These are phyloP conservation scores for Scleropages formosus DNA, from an alignment of 2,797 vertebrate species.

Conservation along the genomic window DNA sequence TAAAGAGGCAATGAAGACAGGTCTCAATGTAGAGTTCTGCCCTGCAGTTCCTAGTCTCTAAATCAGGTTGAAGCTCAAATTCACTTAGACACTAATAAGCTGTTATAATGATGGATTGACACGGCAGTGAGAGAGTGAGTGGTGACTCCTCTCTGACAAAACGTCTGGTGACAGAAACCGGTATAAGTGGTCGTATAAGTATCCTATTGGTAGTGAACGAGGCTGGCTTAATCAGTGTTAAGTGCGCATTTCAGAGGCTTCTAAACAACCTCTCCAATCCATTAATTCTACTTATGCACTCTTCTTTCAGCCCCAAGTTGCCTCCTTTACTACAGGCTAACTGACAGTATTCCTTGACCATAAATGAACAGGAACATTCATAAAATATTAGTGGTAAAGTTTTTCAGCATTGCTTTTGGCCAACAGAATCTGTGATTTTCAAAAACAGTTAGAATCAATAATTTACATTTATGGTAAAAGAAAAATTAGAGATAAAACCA, in stretches of 20 bases:
- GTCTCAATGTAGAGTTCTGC: slow-evolving; percentile 28
- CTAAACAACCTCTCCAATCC: neutral
- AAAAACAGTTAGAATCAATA: too few relatives aligned
- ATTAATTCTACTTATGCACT: neutral
- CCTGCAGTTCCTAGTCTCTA: slow-evolving; percentile 31
- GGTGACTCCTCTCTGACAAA: slow-evolving; percentile 48
- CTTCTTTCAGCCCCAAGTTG: neutral
- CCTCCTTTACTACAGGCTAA: neutral
- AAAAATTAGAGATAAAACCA: neutral
- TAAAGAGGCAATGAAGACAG: slow-evolving; percentile 53
- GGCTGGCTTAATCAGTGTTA: neutral
- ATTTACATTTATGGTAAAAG: too few relatives aligned
- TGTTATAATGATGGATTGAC: slow-evolving; percentile 72
- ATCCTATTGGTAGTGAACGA: neutral
- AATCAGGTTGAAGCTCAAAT: slow-evolving; percentile 59
- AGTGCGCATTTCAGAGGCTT: neutral
- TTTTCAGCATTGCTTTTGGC: too few relatives aligned
- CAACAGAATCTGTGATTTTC: too few relatives aligned
- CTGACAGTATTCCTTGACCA: neutral
- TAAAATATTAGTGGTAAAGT: too few relatives aligned
- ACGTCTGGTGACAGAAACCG: slow-evolving; percentile 15
- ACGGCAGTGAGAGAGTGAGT: slow-evolving; percentile 63
- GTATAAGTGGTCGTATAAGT: neutral
- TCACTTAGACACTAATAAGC: slow-evolving; percentile 71
- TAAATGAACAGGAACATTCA: too few relatives aligned